Conservation (phyloP, 2,797 vertebrate genomes). For the Sparus aurata region DNA sequence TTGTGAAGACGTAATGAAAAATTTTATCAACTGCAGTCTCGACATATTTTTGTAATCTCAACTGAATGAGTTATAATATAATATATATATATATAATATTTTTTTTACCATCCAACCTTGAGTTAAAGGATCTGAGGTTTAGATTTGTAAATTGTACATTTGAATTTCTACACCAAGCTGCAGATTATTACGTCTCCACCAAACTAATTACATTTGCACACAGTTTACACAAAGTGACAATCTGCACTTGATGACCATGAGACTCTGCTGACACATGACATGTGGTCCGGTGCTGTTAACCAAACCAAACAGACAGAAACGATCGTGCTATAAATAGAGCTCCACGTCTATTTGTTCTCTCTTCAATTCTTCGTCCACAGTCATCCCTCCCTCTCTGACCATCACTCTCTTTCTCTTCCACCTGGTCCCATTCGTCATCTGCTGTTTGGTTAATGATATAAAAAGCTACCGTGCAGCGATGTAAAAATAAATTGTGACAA, state of each 20-base stretch:
- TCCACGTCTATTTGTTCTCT: constrained; percentile 27
- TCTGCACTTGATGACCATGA: neutral
- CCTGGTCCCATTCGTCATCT: constrained; percentile 55
- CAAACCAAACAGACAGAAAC: constrained; percentile 23
- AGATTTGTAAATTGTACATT: neutral
- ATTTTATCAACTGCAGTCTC: too few species aligned
- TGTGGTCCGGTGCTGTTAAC: neutral
- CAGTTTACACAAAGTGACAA: neutral
- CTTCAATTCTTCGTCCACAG: constrained; percentile 9
- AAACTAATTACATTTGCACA: neutral
- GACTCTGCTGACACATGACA: constrained; percentile 16
- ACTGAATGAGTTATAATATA: too few species aligned
- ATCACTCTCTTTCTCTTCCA: constrained; percentile 9
- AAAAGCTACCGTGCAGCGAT: constrained; percentile 41
- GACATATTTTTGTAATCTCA: too few species aligned
- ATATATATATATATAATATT: too few species aligned
- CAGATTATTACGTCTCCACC: neutral
- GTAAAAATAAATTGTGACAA: constrained; percentile 50
- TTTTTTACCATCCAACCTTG: too few species aligned
- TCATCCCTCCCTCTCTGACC: constrained; percentile 24
- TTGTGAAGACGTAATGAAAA: too few species aligned
- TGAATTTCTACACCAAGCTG: neutral
- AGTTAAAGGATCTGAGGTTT: neutral
- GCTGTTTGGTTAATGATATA: constrained; percentile 41
- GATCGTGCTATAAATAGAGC: constrained; percentile 24